phyloP scores from a whole-genome alignment of 2,888 invertebrate genomes.

The Tupiocoris notatus region DNA sequence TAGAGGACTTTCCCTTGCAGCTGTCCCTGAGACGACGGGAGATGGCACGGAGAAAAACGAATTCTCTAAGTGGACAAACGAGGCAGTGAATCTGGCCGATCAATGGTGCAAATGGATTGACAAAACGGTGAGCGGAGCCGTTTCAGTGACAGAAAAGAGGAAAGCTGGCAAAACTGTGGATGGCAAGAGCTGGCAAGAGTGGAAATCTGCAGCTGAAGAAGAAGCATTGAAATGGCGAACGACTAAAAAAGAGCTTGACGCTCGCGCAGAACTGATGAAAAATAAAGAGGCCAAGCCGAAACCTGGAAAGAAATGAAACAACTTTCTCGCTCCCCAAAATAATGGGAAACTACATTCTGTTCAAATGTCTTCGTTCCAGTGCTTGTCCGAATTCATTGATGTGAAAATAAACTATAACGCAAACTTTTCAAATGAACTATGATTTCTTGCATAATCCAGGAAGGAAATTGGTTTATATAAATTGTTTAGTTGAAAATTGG shows the following conservation, averaged over 20 bases:
- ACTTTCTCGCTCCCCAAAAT: not conserved
- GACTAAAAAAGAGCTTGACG: constrained; percentile 40
- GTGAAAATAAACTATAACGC: no score
- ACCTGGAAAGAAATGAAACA: not conserved
- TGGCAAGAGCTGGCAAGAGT: constrained; percentile 4
- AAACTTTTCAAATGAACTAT: no score
- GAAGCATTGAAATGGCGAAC: constrained; percentile 39
- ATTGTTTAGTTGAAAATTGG: no score
- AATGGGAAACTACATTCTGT: not conserved
- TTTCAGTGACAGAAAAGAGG: constrained; percentile 30
- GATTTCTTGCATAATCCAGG: no score
- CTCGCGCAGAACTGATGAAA: constrained; percentile 24
- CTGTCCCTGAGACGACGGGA: not conserved
- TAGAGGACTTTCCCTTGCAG: not conserved
- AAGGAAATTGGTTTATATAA: no score
- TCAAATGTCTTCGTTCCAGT: not conserved
- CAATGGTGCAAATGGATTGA: constrained; percentile 34
- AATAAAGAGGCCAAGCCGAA: constrained; percentile 20
- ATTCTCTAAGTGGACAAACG: constrained; percentile 38
- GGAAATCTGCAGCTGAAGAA: constrained; percentile 6
- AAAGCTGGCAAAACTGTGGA: not conserved
- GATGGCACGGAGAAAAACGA: constrained; percentile 14
- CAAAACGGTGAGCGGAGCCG: constrained; percentile 26
- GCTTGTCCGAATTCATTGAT: not conserved
- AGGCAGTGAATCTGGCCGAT: constrained; percentile 27